Evolutionary conservation across 2,888 invertebrate species (phyloP).

Genomic region (Drosophila mercatorum): DNA sequence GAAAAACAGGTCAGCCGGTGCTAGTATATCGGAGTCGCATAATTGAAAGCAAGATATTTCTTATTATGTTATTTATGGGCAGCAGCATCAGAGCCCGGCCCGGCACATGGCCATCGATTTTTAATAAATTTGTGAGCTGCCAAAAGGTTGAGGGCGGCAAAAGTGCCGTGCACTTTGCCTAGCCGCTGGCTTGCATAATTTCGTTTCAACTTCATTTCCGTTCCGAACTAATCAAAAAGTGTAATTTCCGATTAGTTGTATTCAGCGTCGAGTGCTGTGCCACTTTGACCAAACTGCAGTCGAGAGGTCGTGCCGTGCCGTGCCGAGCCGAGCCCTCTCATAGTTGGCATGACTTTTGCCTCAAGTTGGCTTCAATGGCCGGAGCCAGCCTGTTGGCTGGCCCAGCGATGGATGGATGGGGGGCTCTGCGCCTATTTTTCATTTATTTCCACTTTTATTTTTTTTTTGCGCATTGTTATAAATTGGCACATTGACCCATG

Average conservation of each 20-base stretch:
- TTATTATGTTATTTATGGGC: constrained; percentile 73
- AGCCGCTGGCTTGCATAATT: constrained; percentile 81
- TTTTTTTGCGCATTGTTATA: constrained; percentile 61
- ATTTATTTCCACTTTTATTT: constrained; percentile 18
- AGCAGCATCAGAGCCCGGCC: constrained; percentile 40
- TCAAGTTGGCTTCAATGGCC: constrained; percentile 46
- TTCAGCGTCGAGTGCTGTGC: constrained; percentile 69
- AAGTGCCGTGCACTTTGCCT: constrained; percentile 44
- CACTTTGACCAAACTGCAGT: constrained; percentile 45
- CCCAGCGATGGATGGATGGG: constrained; percentile 16
- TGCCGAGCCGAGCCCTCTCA: constrained; percentile 35
- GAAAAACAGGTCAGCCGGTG: neutral
- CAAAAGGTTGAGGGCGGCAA: constrained; percentile 35
- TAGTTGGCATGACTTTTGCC: constrained; percentile 51
- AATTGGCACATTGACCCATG: constrained; percentile 76
- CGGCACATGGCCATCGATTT: constrained; percentile 65
- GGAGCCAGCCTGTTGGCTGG: constrained; percentile 5
- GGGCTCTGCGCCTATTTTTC: constrained; percentile 35
- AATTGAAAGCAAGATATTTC: constrained; percentile 25
- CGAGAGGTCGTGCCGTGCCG: constrained; percentile 4
- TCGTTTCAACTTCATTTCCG: constrained; percentile 85
- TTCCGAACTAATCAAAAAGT: constrained; percentile 85
- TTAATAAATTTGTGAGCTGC: constrained; percentile 72
- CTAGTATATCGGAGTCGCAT: constrained; percentile 5
- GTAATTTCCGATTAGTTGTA: constrained; percentile 85